Evolutionary conservation across 92 coral and sea anemone species (phyloP).

Genomic region (Isaurus tuberculatus): DNA sequence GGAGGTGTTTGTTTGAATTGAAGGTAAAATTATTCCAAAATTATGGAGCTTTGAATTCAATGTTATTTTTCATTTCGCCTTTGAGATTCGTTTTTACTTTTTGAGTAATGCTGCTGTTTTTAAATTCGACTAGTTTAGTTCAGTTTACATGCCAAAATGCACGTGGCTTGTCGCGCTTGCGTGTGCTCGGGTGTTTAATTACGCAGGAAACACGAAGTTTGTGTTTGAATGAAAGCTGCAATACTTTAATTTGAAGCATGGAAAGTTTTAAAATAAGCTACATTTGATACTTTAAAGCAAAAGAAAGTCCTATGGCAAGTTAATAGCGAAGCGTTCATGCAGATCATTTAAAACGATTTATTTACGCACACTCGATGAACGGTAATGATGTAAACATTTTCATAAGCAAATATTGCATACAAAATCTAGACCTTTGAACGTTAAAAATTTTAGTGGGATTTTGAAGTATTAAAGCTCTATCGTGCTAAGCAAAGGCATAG

Average conservation of each 20-base stretch:
- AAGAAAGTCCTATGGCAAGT: neutral
- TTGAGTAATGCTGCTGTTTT: neutral
- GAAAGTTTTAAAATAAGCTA: neutral
- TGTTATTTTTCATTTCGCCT: neutral
- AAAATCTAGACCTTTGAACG: neutral
- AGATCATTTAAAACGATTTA: too few species aligned
- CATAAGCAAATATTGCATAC: neutral
- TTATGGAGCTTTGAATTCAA: neutral
- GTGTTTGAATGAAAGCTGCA: neutral
- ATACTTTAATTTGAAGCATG: neutral
- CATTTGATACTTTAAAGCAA: too few species aligned
- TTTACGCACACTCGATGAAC: too few species aligned
- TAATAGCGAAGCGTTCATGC: too few species aligned
- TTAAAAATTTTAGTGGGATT: neutral
- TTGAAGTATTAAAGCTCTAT: neutral
- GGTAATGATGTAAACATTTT: neutral
- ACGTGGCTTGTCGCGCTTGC: too few species aligned
- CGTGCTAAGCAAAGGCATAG: too few species aligned
- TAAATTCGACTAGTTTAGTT: neutral
- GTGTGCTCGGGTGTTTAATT: too few species aligned
- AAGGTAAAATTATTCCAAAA: neutral
- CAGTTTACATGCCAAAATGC: neutral
- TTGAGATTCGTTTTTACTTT: neutral
- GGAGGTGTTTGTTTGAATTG: neutral
- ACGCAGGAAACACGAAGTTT: too few species aligned